These are phyloP conservation scores for Muntiacus muntjak DNA, from an alignment of 2,113 vertebrate species.

Conservation along the genomic window DNA sequence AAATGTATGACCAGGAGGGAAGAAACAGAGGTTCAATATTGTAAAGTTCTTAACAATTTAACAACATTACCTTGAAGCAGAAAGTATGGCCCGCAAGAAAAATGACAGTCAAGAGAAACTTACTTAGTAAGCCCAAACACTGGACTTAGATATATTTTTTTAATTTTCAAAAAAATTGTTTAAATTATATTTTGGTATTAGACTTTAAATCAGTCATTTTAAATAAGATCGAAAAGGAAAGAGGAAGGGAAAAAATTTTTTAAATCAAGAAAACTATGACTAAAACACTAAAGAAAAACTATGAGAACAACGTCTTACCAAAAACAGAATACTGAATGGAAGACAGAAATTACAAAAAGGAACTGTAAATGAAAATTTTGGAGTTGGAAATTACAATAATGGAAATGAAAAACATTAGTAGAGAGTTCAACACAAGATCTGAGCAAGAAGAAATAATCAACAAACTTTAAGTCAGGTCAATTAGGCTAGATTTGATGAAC, in stretches of 20 bases:
- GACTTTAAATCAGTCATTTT: slow-evolving; percentile 1
- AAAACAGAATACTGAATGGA: background rate
- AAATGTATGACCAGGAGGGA: background rate
- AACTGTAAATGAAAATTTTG: background rate
- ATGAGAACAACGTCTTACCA: background rate
- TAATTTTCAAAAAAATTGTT: background rate
- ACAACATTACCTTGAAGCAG: background rate
- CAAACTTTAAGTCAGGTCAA: background rate
- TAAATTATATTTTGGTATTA: background rate
- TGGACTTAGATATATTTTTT: background rate
- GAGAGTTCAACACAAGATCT: background rate
- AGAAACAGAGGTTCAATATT: background rate
- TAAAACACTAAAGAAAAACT: background rate
- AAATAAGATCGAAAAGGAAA: background rate
- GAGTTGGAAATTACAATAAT: background rate
- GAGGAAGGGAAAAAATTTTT: background rate
- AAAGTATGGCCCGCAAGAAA: background rate
- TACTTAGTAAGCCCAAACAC: background rate
- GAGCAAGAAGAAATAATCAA: background rate
- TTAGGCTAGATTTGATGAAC: background rate
- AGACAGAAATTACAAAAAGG: background rate
- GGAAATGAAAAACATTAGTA: background rate
- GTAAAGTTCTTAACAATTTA: background rate
- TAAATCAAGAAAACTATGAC: background rate
- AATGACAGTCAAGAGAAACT: background rate